Percentiles rank a stretch among this genome's conserved stretches.
Conservation (phyloP, 1,140 invertebrate genomes). For the Drosophila nigrodunni region DNA sequence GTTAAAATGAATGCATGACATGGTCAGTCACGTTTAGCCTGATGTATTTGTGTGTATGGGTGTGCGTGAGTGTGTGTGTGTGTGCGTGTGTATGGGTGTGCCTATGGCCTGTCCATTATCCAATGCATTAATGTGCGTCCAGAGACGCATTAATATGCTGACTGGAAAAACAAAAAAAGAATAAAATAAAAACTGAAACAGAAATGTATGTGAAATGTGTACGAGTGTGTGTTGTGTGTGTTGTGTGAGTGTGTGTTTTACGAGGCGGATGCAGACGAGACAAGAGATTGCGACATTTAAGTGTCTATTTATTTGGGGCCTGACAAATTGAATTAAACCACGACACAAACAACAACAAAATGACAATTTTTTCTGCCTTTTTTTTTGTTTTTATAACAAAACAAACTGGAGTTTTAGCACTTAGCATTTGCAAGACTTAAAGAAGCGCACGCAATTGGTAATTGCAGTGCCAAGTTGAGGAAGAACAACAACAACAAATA, state of each 20-base stretch:
- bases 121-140: conserved; percentile 75
- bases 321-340: conserved; percentile 79
- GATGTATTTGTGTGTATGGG: neutral
- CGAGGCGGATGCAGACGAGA: conserved; percentile 54
- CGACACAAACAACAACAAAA: conserved; percentile 35
- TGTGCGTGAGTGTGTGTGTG: conserved; percentile 4
- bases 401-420: conserved; percentile 19
- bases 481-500: conserved; percentile 15
- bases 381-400: neutral
- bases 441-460: conserved; percentile 38
- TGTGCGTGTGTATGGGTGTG: conserved; percentile 6
- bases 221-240: neutral
- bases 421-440: conserved; percentile 40
- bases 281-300: conserved; percentile 42
- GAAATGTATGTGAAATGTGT: conserved; percentile 1
- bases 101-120: conserved; percentile 57
- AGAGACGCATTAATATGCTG: conserved; percentile 77
- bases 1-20: conserved; percentile 52
- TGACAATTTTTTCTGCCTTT: too few species aligned
- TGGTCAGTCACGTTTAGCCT: conserved; percentile 43
- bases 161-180: conserved; percentile 28
- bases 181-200: neutral
- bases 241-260: neutral
- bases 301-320: conserved; percentile 56
- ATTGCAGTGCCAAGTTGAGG: conserved; percentile 45